Conservation (phyloP, 2,113 vertebrate species). For the Ornithorhynchus anatinus region DNA sequence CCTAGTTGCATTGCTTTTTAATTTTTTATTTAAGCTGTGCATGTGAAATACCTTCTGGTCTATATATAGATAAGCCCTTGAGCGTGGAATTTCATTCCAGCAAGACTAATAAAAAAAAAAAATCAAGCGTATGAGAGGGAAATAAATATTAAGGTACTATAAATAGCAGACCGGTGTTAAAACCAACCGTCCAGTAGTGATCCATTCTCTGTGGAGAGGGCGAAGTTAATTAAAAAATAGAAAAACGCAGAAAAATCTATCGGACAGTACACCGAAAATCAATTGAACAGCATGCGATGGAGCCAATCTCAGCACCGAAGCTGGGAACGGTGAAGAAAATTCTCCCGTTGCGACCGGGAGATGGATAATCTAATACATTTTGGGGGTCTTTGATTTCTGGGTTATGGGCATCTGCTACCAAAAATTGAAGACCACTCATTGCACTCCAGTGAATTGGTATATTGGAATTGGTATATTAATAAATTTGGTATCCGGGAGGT, state of each 20-base stretch:
- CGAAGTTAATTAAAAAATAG: neutral
- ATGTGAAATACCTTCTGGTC: neutral
- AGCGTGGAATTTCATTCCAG: too few species aligned
- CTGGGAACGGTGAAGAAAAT: neutral
- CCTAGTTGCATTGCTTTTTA: too few species aligned
- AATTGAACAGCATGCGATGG: neutral
- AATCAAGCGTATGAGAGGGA: neutral
- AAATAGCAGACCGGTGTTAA: neutral
- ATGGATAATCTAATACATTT: neutral
- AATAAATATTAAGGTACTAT: neutral
- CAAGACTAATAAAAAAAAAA: neutral
- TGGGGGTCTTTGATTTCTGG: neutral
- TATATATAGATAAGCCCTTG: neutral
- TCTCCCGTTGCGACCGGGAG: neutral
- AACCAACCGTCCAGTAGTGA: neutral
- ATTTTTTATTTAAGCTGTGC: too few species aligned
- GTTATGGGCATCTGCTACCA: neutral
- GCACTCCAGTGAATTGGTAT: neutral
- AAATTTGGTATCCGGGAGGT: too few species aligned
- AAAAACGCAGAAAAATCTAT: neutral
- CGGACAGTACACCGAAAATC: constrained; percentile 6
- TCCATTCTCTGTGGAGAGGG: neutral
- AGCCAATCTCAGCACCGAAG: neutral
- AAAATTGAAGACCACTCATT: neutral
- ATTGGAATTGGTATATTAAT: too few species aligned